Conservation (phyloP, 2,797 vertebrate genomes). For the Bucorvus abyssinicus region DNA sequence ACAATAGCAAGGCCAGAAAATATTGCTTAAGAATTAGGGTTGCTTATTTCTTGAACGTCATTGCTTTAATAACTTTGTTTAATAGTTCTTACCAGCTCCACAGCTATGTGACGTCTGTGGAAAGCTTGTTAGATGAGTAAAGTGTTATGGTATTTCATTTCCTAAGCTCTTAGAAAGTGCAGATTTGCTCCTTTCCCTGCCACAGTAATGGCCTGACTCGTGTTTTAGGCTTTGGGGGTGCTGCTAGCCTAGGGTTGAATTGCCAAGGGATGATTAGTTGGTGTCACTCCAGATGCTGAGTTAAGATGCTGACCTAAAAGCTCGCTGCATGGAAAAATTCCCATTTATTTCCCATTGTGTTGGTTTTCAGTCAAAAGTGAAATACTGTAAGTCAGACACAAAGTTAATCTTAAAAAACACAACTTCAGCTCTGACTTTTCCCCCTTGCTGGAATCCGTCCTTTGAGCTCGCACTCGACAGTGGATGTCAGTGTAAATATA, state of each 20-base stretch:
- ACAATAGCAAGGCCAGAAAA: neutral
- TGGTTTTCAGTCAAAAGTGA: neutral
- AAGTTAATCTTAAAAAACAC: neutral
- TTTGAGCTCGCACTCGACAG: neutral
- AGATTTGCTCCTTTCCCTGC: neutral
- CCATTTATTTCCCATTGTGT: neutral
- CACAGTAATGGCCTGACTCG: neutral
- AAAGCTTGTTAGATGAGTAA: neutral
- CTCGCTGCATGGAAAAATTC: neutral
- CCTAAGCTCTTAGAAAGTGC: conserved; percentile 8
- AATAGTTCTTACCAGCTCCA: conserved; percentile 14
- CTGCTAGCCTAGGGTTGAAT: neutral
- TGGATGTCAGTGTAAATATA: neutral
- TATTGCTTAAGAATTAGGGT: neutral
- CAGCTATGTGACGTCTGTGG: conserved; percentile 11
- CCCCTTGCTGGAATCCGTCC: neutral
- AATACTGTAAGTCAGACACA: neutral
- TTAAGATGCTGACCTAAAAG: neutral
- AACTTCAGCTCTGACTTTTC: neutral
- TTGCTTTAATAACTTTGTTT: conserved; percentile 20
- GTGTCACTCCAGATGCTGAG: neutral
- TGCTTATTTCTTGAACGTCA: conserved; percentile 43
- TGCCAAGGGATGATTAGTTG: neutral
- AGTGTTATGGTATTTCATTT: conserved; percentile 11
- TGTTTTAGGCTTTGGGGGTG: neutral